Percentiles rank a stretch among this genome's conserved stretches.
Evolutionary conservation across 1,140 invertebrate genomes (phyloP).

Genomic region (Drosophila suzukii): DNA sequence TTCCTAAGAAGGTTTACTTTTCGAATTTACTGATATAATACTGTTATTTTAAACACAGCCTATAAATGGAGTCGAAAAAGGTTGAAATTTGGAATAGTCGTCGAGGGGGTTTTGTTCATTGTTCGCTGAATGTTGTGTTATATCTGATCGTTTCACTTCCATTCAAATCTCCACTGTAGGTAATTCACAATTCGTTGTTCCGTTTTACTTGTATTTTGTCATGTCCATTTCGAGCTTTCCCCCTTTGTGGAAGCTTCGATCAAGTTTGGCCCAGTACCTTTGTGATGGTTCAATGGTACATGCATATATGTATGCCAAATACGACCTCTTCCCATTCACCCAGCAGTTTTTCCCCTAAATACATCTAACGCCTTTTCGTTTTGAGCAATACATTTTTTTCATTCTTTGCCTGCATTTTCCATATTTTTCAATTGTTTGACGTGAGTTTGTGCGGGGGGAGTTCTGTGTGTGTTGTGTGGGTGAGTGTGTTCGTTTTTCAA

Average conservation of each 20-base stretch:
- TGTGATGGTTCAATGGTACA: no score
- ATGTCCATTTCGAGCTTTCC: neutral
- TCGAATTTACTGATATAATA: neutral
- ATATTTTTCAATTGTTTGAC: slow-evolving; percentile 2
- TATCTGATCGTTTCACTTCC: neutral
- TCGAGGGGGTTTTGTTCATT: neutral
- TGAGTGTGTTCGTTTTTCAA: slow-evolving; percentile 15
- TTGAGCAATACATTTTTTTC: slow-evolving; percentile 9
- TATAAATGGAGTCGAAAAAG: neutral
- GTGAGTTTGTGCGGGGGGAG: slow-evolving; percentile 1
- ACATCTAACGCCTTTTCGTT: neutral
- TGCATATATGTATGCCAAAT: neutral
- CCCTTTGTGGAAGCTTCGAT: neutral
- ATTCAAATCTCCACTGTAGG: neutral
- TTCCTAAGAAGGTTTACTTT: no score
- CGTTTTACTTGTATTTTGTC: slow-evolving; percentile 8
- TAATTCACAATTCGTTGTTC: slow-evolving; percentile 33
- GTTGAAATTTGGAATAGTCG: neutral
- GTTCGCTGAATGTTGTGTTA: neutral
- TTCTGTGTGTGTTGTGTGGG: neutral
- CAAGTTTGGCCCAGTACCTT: neutral
- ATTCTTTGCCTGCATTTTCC: slow-evolving; percentile 8
- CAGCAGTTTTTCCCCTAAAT: neutral
- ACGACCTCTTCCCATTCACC: neutral
- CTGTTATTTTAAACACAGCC: neutral